Conservation (phyloP, 2,797 vertebrate species). For the Tamandua tetradactyla region DNA sequence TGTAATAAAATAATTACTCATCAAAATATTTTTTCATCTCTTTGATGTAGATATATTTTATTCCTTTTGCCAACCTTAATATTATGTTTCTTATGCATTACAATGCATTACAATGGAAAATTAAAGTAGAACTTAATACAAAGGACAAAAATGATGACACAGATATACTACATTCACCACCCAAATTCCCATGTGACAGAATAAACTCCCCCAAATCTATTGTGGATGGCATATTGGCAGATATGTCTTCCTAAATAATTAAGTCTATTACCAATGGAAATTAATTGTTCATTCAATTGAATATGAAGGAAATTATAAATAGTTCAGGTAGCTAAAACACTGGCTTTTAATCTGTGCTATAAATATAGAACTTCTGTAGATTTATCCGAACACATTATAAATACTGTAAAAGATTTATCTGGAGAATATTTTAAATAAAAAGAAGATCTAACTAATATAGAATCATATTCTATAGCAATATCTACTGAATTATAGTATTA, state of each 20-base stretch:
- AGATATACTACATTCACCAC: not conserved
- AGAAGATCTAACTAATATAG: not conserved
- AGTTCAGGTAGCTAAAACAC: slow-evolving; percentile 40
- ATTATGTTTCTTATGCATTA: not conserved
- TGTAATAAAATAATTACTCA: not conserved
- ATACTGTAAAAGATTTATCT: not conserved
- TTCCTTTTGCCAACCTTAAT: not conserved
- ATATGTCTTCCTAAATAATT: slow-evolving; percentile 63
- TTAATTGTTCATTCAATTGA: slow-evolving; percentile 64
- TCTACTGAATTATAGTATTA: not conserved
- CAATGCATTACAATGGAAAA: slow-evolving; percentile 4
- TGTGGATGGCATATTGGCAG: slow-evolving; percentile 59
- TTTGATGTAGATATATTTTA: not conserved
- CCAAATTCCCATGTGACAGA: slow-evolving; percentile 39
- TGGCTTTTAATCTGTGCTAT: slow-evolving; percentile 28
- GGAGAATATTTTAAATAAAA: not conserved
- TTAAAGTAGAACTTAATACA: slow-evolving; percentile 49
- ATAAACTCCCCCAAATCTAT: slow-evolving; percentile 47
- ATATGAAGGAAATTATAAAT: slow-evolving; percentile 66
- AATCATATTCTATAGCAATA: not conserved
- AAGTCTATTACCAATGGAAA: slow-evolving; percentile 68
- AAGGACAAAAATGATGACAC: slow-evolving; percentile 30
- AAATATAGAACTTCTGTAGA: slow-evolving; percentile 8
- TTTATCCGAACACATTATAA: not conserved
- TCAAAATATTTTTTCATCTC: not conserved